Conservation (phyloP, 1,140 invertebrate species). For the Drosophila equinoxialis region DNA sequence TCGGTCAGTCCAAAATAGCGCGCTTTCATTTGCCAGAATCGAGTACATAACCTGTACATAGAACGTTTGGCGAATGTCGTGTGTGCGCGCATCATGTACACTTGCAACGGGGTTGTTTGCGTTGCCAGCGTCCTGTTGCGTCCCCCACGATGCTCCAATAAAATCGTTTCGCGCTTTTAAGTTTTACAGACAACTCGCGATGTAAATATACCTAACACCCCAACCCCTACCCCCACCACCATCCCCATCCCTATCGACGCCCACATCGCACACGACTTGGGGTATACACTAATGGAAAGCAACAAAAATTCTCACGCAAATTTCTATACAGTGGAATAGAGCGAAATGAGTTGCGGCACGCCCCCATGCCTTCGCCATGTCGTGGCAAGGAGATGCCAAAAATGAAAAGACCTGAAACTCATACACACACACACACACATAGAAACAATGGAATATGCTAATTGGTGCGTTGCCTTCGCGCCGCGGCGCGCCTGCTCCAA, state of each 20-base stretch:
- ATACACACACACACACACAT: constrained; percentile 40
- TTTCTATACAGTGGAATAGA: constrained; percentile 18
- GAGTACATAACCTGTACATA: constrained; percentile 46
- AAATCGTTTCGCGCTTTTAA: constrained; percentile 78
- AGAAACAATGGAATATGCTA: constrained; percentile 82
- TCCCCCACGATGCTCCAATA: constrained; percentile 71
- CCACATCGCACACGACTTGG: constrained; percentile 19
- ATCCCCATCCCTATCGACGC: background rate
- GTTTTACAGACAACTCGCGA: constrained; percentile 77
- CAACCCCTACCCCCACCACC: constrained; percentile 20
- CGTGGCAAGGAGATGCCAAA: constrained; percentile 67
- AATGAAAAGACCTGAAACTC: constrained; percentile 62
- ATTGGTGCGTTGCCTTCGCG: constrained; percentile 81
- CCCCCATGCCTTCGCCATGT: constrained; percentile 57
- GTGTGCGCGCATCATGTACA: constrained; percentile 72
- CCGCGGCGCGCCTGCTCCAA: constrained; percentile 68
- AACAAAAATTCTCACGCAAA: constrained; percentile 55
- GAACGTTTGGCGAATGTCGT: constrained; percentile 51
- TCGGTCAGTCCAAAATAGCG: constrained; percentile 51
- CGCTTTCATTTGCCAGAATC: constrained; percentile 59
- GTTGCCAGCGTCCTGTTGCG: constrained; percentile 24
- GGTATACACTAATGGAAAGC: constrained; percentile 21
- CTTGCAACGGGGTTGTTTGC: constrained; percentile 38
- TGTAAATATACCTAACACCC: constrained; percentile 62
- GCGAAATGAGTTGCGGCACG: constrained; percentile 72